Base-by-base conservation (phyloP, 2,888 invertebrate species). In the Capitulum mitella region DNA sequence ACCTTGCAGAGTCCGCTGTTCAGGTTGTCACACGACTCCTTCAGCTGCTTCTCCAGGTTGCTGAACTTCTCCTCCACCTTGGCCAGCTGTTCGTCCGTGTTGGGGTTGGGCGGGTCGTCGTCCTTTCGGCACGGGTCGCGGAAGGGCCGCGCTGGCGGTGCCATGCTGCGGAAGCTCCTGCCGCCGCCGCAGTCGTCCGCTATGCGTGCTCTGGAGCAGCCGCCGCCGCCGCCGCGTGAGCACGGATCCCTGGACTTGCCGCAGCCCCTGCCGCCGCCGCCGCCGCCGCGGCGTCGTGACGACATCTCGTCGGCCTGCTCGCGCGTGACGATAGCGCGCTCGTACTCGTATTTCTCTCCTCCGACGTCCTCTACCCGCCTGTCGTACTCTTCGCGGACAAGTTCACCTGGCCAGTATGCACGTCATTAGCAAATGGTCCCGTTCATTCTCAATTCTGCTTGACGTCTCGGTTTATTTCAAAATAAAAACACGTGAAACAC, bases 21-120 rank as follows among this genome's bases (percentile, higher is more conserved):
- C 22, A 70, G 70, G 37, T 70, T 37, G 1, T 70, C 70, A 12
- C 70, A 70, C 70, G 70, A 70, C 70, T 70, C 70, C 70, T 70
- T 70, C 37, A 70, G 70, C 70, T 70, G 70, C 22, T 70, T 70
- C 70, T 70, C 70, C 22, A 70, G 70, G 26, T 10, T 14, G 70
- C 37, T 70, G 70, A 70, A 70, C 40, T 70, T 70, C 40, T 70
- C 70, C 40, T 70, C 70, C 37, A 70, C 70, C 70, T 70, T 70
- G 5, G 70, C 70, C 26, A 70, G 70, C 40, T 37, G 37, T 26
- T 70, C 70, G 70, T 70, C 70, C 1, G 70, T 70, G 40, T 70
- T 70, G 22, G 70, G 37, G 70, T 40, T 37, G 22, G 70, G 29
- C 10, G 70, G 70, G 70, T 70, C 70, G 12, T 37, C 70, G 22